These are phyloP conservation scores for Phaenicophaeus curvirostris DNA, from an alignment of 2,797 vertebrate species.

Conservation along the genomic window DNA sequence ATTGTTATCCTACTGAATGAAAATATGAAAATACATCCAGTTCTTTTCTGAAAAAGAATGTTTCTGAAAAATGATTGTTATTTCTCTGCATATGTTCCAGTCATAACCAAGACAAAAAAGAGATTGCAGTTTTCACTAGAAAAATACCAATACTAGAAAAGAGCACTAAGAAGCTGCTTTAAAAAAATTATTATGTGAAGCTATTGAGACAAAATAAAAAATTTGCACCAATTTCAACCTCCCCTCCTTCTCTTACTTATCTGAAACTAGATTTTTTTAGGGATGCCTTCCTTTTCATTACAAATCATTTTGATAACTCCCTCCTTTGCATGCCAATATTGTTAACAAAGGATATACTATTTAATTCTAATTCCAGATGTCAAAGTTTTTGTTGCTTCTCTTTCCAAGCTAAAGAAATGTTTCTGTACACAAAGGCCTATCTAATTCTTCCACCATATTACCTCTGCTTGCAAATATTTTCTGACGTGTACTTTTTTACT, in stretches of 20 bases:
- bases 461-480: neutral
- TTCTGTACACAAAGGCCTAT: neutral
- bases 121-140: neutral
- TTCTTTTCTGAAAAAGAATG: neutral
- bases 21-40: neutral
- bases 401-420: neutral
- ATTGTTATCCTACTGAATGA: neutral
- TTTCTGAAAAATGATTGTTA: neutral
- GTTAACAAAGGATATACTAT: neutral
- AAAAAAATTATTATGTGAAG: neutral
- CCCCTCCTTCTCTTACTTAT: neutral
- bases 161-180: neutral
- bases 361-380: neutral
- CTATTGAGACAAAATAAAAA: neutral
- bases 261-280: neutral
- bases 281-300: neutral
- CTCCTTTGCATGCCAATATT: neutral
- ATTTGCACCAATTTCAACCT: neutral
- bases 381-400: neutral
- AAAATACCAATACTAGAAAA: neutral
- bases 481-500: neutral
- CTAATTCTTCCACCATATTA: neutral
- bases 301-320: neutral
- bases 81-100: neutral
- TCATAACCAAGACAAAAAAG: neutral